phyloP scores from a whole-genome alignment of 2,113 vertebrate genomes.

The Paralichthys olivaceus region DNA sequence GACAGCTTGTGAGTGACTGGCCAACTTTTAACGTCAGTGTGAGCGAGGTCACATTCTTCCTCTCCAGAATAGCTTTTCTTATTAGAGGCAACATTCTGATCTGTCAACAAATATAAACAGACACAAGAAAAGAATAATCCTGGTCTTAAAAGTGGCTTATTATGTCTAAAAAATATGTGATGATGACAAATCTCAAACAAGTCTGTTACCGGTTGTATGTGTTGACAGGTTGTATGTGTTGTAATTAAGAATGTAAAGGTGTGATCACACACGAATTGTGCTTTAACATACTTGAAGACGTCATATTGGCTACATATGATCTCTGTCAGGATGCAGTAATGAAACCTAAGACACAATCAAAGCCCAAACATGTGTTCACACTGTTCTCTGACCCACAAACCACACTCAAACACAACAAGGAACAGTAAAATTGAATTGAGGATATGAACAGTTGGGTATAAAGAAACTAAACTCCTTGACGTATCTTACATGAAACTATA shows the following conservation, averaged over 20 bases:
- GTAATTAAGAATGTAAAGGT: background rate
- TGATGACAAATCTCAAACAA: background rate
- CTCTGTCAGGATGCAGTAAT: background rate
- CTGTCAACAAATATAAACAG: constrained; percentile 53
- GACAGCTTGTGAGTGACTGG: constrained; percentile 12
- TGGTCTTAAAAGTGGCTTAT: constrained; percentile 4
- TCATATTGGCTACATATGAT: too few relatives aligned
- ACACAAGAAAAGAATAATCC: background rate
- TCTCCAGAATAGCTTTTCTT: constrained; percentile 66
- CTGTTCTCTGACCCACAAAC: constrained; percentile 41
- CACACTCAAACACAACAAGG: constrained; percentile 19
- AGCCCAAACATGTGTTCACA: background rate
- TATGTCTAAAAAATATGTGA: background rate
- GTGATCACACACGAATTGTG: background rate
- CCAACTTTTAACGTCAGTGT: constrained; percentile 31
- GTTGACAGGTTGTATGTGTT: background rate
- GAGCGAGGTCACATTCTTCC: constrained; percentile 49
- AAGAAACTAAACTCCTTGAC: background rate
- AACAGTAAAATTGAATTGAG: background rate
- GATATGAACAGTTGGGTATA: background rate
- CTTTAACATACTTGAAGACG: background rate
- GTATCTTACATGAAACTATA: background rate
- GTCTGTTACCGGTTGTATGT: background rate
- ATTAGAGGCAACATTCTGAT: constrained; percentile 56
- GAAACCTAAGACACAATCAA: too few relatives aligned